Evolutionary conservation across 2,888 invertebrate species (phyloP).

Genomic region (Athalia rosae): DNA sequence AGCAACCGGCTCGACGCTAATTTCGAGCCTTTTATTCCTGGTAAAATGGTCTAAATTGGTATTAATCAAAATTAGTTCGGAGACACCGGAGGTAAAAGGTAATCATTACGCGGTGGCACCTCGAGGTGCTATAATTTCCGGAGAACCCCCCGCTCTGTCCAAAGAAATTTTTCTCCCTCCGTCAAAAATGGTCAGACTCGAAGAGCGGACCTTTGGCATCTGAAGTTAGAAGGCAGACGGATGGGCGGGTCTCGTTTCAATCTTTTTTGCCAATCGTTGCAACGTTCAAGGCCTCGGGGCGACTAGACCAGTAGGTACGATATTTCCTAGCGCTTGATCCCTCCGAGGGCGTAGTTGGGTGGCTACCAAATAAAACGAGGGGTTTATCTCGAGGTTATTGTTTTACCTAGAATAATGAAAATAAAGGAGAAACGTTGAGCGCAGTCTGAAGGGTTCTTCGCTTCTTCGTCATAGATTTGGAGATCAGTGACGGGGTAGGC

Average conservation of each 20-base stretch:
- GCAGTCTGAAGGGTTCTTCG: not conserved
- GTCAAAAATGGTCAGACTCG: not conserved
- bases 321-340: not conserved
- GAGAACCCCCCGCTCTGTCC: not conserved
- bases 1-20: too few species aligned
- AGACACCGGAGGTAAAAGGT: not conserved
- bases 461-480: not conserved
- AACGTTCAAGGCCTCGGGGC: constrained; percentile 12
- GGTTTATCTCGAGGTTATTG: constrained; percentile 10
- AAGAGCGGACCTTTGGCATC: not conserved
- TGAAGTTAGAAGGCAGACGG: not conserved
- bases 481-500: not conserved
- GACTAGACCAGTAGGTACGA: not conserved
- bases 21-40: too few species aligned
- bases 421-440: not conserved
- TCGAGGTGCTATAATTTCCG: constrained; percentile 21
- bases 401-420: constrained; percentile 26
- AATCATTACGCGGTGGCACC: not conserved
- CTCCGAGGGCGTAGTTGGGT: constrained; percentile 13
- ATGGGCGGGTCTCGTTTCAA: constrained; percentile 25
- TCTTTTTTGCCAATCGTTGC: constrained; percentile 31
- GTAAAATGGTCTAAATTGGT: too few species aligned
- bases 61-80: not conserved
- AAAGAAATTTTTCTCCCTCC: too few species aligned
- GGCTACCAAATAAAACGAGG: constrained; percentile 14